Evolutionary conservation across 2,888 invertebrate species (phyloP), one percentile per base, ranked within the genome.

Genomic region (Augochlorella aurata): DNA sequence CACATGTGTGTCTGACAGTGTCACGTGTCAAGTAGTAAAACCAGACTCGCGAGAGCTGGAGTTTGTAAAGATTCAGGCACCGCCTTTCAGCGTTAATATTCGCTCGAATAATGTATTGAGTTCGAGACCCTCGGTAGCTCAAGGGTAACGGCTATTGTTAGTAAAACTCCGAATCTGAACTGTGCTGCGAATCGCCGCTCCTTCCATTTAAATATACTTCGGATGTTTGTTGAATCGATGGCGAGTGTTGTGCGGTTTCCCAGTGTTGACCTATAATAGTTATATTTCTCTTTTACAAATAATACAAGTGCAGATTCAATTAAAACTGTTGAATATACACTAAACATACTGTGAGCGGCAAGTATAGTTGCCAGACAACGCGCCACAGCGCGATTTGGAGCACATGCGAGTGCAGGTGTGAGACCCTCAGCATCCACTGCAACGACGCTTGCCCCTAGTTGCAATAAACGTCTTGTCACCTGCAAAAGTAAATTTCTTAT

Each of bases 401-500:
- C 95, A 91, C 96, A 96, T 61, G 95, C 94, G 81, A 96, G 91
- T 4, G 95, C 95, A n/a, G 96, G 96, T 1, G 95, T 95, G 85
- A 95, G 93, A 61, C 96, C 96, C 85, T 95, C 94, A 54, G 94
- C 93, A 90, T 96, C 96, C 5, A 95, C 94, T 0, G 95, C 94
- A 71, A 94, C 91, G 2, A 96, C 95, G 75, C 95, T 95, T 61
- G 95, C 95, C 4, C 95, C 95, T 89, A 95, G 95, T 85, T 93
- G 93, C 49, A 96, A 93, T 79, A 96, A 93, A 87, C 95, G 94
- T 85, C 95, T 94, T 0, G 95, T 95, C 2, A 95, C 87, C 91
- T 91, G 66, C n/a, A n/a, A 18, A 61, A 24, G n/a, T 16, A 67
- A 61, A 61, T 61, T 29, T 61, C 16, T 61, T 38, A n/a, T 10